Evolutionary conservation across 2,113 vertebrate genomes (phyloP), one percentile per base, ranked within the genome.

Genomic region (Erythrolamprus reginae): DNA sequence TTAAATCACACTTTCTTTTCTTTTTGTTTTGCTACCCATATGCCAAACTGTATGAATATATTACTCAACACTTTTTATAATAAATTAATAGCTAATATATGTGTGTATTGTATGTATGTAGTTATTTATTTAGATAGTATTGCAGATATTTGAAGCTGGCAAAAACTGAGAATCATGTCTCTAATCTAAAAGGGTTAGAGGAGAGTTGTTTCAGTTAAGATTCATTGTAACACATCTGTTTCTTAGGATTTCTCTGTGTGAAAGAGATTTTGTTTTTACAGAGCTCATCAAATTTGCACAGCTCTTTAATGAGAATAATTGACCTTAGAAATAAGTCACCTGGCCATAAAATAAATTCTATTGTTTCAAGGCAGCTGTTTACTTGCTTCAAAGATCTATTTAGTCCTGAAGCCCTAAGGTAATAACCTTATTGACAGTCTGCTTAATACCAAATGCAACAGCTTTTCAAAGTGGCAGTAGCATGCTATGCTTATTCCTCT

Each of bases 271-370:
- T 48, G 6, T 94, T 93, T 93, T 33, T 87, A 96, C 84, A 65
- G 51, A 92, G 51, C 90, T 96, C 83, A 93, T 96, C 94, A 95
- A 94, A 95, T 94, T 92, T 92, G 88, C 88, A 95, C 94, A 92
- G 24, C 3, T 83, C 82, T 91, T 94, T 95, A 94, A 91, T 84
- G 94, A 89, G 84, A 94, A 90, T 93, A 92, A 91, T 90, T 96
- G 94, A 95, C 93, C 88, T 94, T 86, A 95, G 82, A 61, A 94
- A 53, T 92, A 94, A 86, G 70, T 92, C 82, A 94, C 93, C 90
- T 92, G 89, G 38, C 90, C 93, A 93, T 94, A 95, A 96, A 88
- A 90, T 91, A 92, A 42, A 92, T 94, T 93, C 91, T 7, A 65
- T 84, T 89, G 3, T 91, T 94, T 91, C 52, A 90, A 70, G 89